Evolutionary conservation across 2,113 vertebrate species (phyloP).

Genomic region (Zapornia atra): DNA sequence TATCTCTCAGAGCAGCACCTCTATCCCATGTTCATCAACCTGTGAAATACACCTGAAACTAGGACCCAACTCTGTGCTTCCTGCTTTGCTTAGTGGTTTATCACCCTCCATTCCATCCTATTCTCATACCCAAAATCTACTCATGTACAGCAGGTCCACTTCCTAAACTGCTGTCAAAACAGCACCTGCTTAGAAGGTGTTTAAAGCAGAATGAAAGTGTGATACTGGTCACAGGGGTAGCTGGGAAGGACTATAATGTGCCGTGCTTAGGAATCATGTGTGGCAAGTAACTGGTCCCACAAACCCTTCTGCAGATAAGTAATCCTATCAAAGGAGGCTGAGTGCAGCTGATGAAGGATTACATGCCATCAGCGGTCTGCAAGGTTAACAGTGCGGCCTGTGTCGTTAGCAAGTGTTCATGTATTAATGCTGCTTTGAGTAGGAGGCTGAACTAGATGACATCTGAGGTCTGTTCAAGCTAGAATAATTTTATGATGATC

Average conservation of each 20-base stretch:
- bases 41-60: background rate
- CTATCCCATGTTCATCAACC: background rate
- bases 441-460: slow-evolving; percentile 7
- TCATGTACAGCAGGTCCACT: background rate
- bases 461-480: background rate
- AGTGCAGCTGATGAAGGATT: slow-evolving; percentile 48
- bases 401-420: background rate
- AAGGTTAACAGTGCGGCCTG: background rate
- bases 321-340: slow-evolving; percentile 49
- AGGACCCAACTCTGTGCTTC: background rate
- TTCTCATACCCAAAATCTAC: background rate
- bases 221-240: background rate
- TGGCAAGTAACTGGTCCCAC: background rate
- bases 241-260: background rate
- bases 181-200: background rate
- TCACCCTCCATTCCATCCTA: background rate
- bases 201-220: background rate
- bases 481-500: background rate
- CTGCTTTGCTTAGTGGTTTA: background rate
- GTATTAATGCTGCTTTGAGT: background rate
- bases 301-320: slow-evolving; percentile 17
- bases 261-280: background rate
- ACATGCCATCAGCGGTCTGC: background rate
- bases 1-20: background rate
- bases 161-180: background rate